Evolutionary conservation across 2,888 invertebrate genomes (phyloP).

Genomic region (Pachliopta kotzebuea): DNA sequence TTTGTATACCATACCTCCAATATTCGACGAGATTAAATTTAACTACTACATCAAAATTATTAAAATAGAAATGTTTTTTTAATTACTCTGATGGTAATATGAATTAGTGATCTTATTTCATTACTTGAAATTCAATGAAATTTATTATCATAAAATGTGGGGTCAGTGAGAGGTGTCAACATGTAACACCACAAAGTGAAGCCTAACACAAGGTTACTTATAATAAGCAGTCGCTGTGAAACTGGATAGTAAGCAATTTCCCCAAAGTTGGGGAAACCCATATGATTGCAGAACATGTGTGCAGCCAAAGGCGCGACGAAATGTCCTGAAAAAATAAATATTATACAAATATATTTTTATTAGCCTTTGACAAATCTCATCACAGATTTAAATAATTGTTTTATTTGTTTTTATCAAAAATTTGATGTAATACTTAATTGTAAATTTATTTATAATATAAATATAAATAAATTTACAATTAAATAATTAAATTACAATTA

Average conservation of each 20-base stretch:
- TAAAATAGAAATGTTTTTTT: constrained; percentile 8
- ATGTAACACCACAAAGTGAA: constrained; percentile 88
- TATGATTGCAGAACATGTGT: constrained; percentile 97
- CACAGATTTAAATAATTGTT: too few relatives aligned
- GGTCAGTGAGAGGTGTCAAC: constrained; percentile 87
- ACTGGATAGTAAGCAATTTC: constrained; percentile 70
- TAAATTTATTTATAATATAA: too few relatives aligned
- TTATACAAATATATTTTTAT: neutral
- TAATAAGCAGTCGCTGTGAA: constrained; percentile 81
- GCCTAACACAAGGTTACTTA: constrained; percentile 86
- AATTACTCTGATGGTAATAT: neutral
- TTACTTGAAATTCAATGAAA: constrained; percentile 68
- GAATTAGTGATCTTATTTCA: constrained; percentile 12
- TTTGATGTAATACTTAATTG: too few relatives aligned
- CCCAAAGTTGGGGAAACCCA: constrained; percentile 95
- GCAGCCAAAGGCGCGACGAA: constrained; percentile 92
- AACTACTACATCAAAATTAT: neutral
- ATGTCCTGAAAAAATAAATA: constrained; percentile 83
- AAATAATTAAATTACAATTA: too few relatives aligned
- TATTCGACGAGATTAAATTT: neutral
- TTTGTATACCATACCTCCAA: neutral
- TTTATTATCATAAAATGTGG: constrained; percentile 82
- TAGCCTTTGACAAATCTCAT: too few relatives aligned
- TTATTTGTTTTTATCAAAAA: too few relatives aligned
- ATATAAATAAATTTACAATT: too few relatives aligned